Conservation (phyloP, 2,113 vertebrate species). For the Tupaia tana region DNA sequence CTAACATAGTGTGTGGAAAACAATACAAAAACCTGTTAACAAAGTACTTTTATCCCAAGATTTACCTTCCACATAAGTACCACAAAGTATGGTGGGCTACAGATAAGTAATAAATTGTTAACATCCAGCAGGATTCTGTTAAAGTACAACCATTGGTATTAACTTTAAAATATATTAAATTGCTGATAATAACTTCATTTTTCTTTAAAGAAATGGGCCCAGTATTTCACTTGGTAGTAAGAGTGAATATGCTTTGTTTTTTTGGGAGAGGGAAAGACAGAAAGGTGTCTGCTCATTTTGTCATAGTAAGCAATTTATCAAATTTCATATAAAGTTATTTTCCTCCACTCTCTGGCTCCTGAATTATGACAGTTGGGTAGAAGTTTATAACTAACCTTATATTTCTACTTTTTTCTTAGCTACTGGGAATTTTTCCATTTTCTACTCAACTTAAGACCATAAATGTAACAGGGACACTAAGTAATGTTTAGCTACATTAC, state of each 20-base stretch:
- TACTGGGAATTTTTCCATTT: background rate
- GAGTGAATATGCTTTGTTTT: background rate
- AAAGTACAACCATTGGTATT: background rate
- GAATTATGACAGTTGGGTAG: background rate
- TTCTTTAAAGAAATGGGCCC: slow-evolving; percentile 59
- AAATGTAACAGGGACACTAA: background rate
- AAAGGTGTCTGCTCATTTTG: background rate
- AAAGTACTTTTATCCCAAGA: background rate
- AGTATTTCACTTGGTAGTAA: slow-evolving; percentile 40
- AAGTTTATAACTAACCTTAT: background rate
- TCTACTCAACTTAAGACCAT: background rate
- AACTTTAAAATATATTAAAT: slow-evolving; percentile 47
- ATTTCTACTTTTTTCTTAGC: background rate
- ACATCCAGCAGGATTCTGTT: background rate
- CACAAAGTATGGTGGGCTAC: slow-evolving; percentile 30
- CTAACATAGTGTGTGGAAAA: background rate
- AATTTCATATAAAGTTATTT: background rate
- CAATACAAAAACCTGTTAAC: background rate
- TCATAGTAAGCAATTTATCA: background rate
- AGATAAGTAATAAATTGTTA: slow-evolving; percentile 41
- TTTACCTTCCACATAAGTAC: slow-evolving; percentile 49
- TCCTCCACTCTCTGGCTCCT: background rate
- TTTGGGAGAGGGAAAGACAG: too few relatives aligned
- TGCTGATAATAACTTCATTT: slow-evolving; percentile 35
- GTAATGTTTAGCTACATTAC: too few relatives aligned